Evolutionary conservation across 2,797 vertebrate genomes (phyloP), one percentile per base, ranked within the genome.

Genomic region (Typhlichthys eigenmanni): DNA sequence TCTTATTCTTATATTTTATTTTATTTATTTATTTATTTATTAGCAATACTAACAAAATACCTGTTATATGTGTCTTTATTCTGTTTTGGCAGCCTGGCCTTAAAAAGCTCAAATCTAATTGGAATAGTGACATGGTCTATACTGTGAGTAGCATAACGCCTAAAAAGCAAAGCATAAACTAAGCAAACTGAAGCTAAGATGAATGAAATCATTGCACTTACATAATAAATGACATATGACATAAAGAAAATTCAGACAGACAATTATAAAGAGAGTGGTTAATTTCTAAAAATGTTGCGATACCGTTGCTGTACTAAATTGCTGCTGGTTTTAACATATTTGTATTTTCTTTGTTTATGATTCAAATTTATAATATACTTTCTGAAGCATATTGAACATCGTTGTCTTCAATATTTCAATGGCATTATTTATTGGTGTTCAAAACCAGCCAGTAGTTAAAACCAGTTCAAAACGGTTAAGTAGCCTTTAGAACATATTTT

Each of bases 401-500:
- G 11, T 67, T 34, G 53, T 71, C 32, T 50, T 43, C 2, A 9
- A 5, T 47, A 7, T 49, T 29, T 57, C 8, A 45, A 17, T 54
- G 58, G 53, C 49, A 67, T 55, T 52, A 59, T 66, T 67, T 58
- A 58, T 47, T 16, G 5, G 0, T 5, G 0, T 29, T 65, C 63
- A 62, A 73, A 76, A 58, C 59, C 68, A 79, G 71, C 4, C 34
- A 19, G 19, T 19, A 19, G 19, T 19, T 19, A 2, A 34, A 34
- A 34, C 17, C n/a, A 52, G 6, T 51, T 43, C 48, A 43, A 56
- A 56, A 78, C 63, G 64, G 68, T 72, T 83, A 79, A 76, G 79
- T 76, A 50, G 79, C 79, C 69, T 87, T 82, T 81, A 61, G 64
- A 56, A 83, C 85, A 84, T 82, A 69, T 84, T 72, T 72, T 50